Conservation (phyloP, 2,888 invertebrate genomes). For the Apoderus coryli region DNA sequence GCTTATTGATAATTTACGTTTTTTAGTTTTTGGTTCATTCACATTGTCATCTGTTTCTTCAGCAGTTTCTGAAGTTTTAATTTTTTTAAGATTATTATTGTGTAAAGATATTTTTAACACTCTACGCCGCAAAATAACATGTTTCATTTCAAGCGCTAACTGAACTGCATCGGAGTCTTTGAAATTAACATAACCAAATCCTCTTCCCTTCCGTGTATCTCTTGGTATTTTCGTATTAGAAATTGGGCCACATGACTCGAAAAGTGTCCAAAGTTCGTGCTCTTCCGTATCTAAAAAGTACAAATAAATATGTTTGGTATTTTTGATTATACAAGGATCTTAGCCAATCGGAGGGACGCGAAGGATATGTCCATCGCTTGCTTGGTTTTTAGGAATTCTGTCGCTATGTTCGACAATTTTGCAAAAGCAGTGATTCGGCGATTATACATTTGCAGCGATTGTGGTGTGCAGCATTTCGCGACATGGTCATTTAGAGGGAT, state of each 20-base stretch:
- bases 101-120: conserved; percentile 43
- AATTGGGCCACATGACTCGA: conserved; percentile 58
- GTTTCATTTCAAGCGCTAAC: conserved; percentile 48
- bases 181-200: conserved; percentile 67
- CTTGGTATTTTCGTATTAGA: conserved; percentile 53
- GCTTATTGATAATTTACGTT: conserved; percentile 15
- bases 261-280: conserved; percentile 49
- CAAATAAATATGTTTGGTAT: conserved; percentile 5
- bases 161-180: conserved; percentile 46
- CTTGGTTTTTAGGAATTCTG: too few relatives aligned
- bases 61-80: background rate
- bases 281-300: conserved; percentile 43
- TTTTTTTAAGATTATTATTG: conserved; percentile 27
- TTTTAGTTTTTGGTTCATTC: too few relatives aligned
- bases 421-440: too few relatives aligned
- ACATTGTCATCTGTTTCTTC: conserved; percentile 12
- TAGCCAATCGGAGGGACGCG: too few relatives aligned
- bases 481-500: too few relatives aligned
- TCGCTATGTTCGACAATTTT: too few relatives aligned
- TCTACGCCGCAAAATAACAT: conserved; percentile 42
- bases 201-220: conserved; percentile 54
- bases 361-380: too few relatives aligned
- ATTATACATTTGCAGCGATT: too few relatives aligned
- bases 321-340: conserved; percentile 9
- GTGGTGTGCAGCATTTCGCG: too few relatives aligned